phyloP scores from a whole-genome alignment of 2,113 vertebrate genomes.

The Turdus rufiventris region DNA sequence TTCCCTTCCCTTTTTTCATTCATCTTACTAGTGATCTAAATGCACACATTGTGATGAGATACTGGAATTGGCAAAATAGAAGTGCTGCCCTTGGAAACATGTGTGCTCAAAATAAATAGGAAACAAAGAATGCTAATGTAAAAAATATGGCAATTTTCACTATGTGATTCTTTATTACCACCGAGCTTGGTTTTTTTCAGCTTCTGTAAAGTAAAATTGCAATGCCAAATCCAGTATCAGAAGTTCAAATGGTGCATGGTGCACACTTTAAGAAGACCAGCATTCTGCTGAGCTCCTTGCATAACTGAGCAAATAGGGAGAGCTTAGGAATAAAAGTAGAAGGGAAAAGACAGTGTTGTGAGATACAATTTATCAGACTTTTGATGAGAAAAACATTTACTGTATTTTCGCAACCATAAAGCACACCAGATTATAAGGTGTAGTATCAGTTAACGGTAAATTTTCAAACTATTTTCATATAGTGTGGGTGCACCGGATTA shows the following conservation, averaged over 20 bases:
- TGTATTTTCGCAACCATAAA: too few species aligned
- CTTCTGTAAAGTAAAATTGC: neutral
- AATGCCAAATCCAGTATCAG: neutral
- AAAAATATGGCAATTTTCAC: neutral
- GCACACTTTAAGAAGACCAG: neutral
- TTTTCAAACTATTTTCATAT: too few species aligned
- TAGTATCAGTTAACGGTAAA: too few species aligned
- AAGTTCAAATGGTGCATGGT: neutral
- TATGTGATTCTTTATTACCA: neutral
- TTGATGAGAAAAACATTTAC: conserved; percentile 24
- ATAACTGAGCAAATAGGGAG: neutral
- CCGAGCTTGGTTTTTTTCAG: neutral
- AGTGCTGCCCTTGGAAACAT: neutral
- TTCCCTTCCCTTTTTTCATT: neutral
- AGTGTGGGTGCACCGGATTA: too few species aligned
- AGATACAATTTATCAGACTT: conserved; percentile 36
- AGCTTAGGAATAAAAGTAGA: conserved; percentile 22
- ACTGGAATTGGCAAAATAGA: neutral
- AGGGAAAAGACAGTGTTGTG: conserved; percentile 13
- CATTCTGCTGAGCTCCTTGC: neutral
- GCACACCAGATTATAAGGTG: too few species aligned
- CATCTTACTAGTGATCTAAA: neutral
- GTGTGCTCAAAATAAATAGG: neutral
- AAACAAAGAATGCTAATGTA: neutral
- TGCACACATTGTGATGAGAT: neutral